A percentile compares a stretch with the other conserved stretches of the same genome.
phyloP scores from a whole-genome alignment of 2,888 invertebrate genomes.

The Drosophila peninsularis region DNA sequence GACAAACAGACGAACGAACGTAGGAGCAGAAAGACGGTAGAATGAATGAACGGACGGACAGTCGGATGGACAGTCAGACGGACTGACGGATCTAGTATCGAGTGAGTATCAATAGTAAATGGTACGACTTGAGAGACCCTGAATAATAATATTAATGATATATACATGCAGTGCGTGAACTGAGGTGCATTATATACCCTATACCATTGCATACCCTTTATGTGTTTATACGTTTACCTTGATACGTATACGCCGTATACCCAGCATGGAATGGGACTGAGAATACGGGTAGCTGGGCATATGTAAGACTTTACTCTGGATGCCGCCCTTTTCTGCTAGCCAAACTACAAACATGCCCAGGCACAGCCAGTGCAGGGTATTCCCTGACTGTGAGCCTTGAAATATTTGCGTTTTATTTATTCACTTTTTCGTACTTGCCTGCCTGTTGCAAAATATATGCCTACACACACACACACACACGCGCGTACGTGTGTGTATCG shows the following conservation, averaged over 20 bases:
- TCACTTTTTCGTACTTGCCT: slow-evolving; percentile 8
- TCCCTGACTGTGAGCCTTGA: slow-evolving; percentile 23
- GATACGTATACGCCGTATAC: neutral
- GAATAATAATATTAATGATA: too few relatives aligned
- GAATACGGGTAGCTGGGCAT: neutral
- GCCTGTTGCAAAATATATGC: slow-evolving; percentile 61
- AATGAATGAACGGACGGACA: neutral
- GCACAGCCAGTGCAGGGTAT: slow-evolving; percentile 1
- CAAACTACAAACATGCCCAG: neutral
- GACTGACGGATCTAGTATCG: too few relatives aligned
- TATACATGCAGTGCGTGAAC: too few relatives aligned
- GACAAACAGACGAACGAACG: too few relatives aligned
- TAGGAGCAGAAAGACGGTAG: too few relatives aligned
- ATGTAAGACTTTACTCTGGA: neutral
- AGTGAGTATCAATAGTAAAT: too few relatives aligned
- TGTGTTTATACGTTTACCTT: neutral
- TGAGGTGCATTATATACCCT: neutral
- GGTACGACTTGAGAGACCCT: too few relatives aligned
- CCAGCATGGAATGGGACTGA: neutral
- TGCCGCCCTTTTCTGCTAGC: neutral
- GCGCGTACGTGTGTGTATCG: slow-evolving; percentile 16
- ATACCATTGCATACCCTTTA: neutral
- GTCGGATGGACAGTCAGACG: neutral
- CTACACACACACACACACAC: slow-evolving; percentile 1
- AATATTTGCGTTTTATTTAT: slow-evolving; percentile 16